phyloP scores from a whole-genome alignment of 2,113 vertebrate species.

The Cottus gobio region DNA sequence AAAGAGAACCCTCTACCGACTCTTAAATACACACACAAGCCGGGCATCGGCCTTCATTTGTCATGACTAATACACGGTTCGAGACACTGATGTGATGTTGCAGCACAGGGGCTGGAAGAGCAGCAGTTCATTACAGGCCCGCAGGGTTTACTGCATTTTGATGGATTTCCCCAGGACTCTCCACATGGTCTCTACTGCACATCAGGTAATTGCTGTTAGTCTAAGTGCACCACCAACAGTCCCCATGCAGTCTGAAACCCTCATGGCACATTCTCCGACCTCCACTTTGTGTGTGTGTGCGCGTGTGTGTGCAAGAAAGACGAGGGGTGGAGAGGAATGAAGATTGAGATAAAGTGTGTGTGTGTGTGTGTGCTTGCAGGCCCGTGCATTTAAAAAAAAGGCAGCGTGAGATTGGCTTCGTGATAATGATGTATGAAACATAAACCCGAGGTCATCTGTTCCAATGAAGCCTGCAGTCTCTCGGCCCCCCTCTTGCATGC shows the following conservation, averaged over 20 bases:
- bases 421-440: slow-evolving; percentile 76
- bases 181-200: slow-evolving; percentile 54
- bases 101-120: slow-evolving; percentile 35
- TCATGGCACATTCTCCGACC: slow-evolving; percentile 45
- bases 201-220: slow-evolving; percentile 75
- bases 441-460: slow-evolving; percentile 76
- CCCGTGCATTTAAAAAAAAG: slow-evolving; percentile 50
- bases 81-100: slow-evolving; percentile 61
- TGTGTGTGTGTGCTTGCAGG: slow-evolving; percentile 13
- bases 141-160: slow-evolving; percentile 63
- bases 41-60: slow-evolving; percentile 34
- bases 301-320: slow-evolving; percentile 11
- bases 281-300: slow-evolving; percentile 18
- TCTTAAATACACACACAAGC: slow-evolving; percentile 37
- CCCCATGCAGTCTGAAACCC: slow-evolving; percentile 45
- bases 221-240: slow-evolving; percentile 68
- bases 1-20: slow-evolving; percentile 1
- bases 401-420: slow-evolving; percentile 54
- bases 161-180: slow-evolving; percentile 70
- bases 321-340: slow-evolving; percentile 15
- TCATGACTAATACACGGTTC: slow-evolving; percentile 54
- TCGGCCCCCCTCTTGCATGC: slow-evolving; percentile 54
- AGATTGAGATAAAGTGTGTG: slow-evolving; percentile 49
- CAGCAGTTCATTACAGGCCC: slow-evolving; percentile 71
- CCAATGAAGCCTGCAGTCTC: slow-evolving; percentile 64